phyloP scores from a whole-genome alignment of 2,888 invertebrate genomes.

The Pelosia muscerda region DNA sequence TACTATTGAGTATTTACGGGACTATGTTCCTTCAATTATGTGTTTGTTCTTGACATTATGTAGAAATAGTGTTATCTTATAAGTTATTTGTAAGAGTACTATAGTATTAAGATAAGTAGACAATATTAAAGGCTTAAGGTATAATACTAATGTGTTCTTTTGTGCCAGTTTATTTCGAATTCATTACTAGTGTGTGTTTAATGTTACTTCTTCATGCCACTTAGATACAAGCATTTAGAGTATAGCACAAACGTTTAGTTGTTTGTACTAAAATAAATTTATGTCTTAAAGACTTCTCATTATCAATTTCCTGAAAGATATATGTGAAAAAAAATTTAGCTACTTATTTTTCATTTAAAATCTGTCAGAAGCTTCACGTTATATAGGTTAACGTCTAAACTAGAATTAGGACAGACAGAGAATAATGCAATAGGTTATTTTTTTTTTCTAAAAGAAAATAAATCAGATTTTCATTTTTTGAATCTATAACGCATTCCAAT shows the following conservation, averaged over 20 bases:
- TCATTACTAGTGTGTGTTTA: background rate
- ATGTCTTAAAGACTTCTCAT: background rate
- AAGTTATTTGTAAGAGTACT: conserved; percentile 18
- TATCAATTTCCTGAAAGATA: background rate
- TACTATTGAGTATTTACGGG: conserved; percentile 63
- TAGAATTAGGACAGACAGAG: too few species aligned
- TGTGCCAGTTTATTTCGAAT: background rate
- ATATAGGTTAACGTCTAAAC: too few species aligned
- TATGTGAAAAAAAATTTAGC: too few species aligned
- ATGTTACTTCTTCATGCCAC: background rate
- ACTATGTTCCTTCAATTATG: conserved; percentile 58
- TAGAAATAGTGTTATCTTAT: conserved; percentile 23
- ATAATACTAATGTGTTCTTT: conserved; percentile 8
- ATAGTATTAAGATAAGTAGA: conserved; percentile 25
- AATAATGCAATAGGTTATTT: too few species aligned
- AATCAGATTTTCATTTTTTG: background rate
- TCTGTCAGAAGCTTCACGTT: too few species aligned
- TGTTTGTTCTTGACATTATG: conserved; percentile 34
- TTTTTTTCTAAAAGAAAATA: background rate
- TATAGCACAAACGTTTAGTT: too few species aligned
- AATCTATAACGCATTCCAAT: too few species aligned
- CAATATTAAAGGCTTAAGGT: conserved; percentile 21
- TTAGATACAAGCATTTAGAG: too few species aligned
- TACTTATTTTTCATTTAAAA: background rate
- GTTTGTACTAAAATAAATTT: too few species aligned